Conservation (phyloP, 2,888 invertebrate genomes). For the Phortica okadai region DNA sequence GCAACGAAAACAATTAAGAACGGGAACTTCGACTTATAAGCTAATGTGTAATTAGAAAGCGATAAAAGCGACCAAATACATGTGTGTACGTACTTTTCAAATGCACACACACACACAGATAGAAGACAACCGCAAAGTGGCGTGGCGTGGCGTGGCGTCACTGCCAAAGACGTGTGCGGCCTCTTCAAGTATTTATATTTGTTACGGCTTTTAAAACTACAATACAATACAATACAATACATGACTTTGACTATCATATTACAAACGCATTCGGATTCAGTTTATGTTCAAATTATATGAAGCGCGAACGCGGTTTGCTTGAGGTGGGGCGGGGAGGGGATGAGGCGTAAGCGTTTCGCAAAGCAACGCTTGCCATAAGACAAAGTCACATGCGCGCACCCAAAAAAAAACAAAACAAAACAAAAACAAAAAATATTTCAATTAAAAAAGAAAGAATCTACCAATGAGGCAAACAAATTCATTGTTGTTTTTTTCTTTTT, state of each 20-base stretch:
- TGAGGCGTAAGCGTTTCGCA: not conserved
- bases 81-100: not conserved
- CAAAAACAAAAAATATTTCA: no score
- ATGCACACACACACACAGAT: not conserved
- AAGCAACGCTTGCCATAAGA: not conserved
- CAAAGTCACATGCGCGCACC: not conserved
- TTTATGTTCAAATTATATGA: no score
- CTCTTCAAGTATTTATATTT: not conserved
- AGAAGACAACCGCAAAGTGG: not conserved
- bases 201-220: no score
- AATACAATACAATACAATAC: no score
- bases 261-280: no score
- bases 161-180: not conserved
- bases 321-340: not conserved
- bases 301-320: not conserved
- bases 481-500: no score
- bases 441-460: no score
- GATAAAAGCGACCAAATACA: not conserved
- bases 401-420: not conserved
- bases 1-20: no score
- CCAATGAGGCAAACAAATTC: no score
- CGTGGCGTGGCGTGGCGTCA: not conserved
- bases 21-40: not conserved
- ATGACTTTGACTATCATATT: no score
- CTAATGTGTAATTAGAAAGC: not conserved